These are phyloP conservation scores for Mus caroli DNA, from an alignment of 2,797 vertebrate genomes.

Conservation along the genomic window DNA sequence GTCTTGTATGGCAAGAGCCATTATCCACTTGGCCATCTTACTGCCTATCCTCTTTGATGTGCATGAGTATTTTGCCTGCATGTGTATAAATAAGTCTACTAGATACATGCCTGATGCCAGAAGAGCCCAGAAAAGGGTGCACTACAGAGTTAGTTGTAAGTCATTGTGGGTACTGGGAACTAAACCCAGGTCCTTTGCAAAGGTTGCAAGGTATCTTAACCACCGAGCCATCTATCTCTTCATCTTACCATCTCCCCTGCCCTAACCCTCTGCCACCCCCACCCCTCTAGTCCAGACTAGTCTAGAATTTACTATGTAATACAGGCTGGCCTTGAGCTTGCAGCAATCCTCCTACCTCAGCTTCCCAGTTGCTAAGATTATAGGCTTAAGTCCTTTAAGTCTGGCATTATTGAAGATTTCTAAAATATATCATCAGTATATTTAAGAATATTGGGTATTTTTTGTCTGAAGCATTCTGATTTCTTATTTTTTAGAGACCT, in stretches of 20 bases:
- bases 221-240: background rate
- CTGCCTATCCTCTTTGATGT: background rate
- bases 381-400: background rate
- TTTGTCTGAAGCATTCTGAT: constrained; percentile 16
- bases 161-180: background rate
- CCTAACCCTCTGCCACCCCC: too few relatives aligned
- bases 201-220: background rate
- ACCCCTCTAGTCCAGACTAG: background rate
- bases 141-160: background rate
- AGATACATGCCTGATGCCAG: background rate
- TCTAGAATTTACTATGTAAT: background rate
- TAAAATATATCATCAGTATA: constrained; percentile 63
- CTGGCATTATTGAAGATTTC: constrained; percentile 30
- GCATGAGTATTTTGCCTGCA: background rate
- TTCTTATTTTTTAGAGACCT: constrained; percentile 91
- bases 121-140: background rate
- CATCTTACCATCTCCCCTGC: background rate
- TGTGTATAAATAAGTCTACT: background rate
- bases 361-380: background rate
- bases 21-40: background rate
- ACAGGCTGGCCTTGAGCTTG: background rate
- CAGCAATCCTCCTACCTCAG: background rate
- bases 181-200: background rate
- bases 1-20: background rate
- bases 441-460: background rate